Base-by-base conservation (phyloP, 2,888 invertebrate genomes). In the Aspidiotus destructor region DNA sequence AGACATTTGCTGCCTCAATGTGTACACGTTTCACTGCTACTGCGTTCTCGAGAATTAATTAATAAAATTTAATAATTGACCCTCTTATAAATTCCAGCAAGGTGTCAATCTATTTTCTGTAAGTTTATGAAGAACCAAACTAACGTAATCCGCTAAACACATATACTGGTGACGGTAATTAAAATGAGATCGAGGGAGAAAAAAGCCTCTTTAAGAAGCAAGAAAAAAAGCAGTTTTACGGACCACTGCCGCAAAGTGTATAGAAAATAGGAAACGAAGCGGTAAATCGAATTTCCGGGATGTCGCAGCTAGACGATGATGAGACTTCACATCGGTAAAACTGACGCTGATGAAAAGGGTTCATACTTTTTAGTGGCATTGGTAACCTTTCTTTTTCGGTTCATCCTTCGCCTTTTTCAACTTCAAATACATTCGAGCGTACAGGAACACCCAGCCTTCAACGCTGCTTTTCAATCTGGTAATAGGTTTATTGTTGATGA, bases 261-360 rank as follows among this genome's bases (percentile, higher is more conserved):
- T 41, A 54, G 63, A 63, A 63, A 63, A 63, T 63, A 63, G 63
- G 63, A 63, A 63, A 63, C 63, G 63, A 54, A 54, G 63, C 63
- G 63, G 54, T 63, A 63, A 63, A 63, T 63, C 63, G 63, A 63
- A 63, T 63, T 63, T 63, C 63, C 63, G 41, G 54, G 41, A 63
- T 63, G 63, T 63, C 63, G 63, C 63, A 63, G 63, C 63, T 63
- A 63, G 63, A 53, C 63, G 63, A 63, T 63, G 63, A 63, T 63
- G 63, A 63, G 63, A 55, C 63, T 54, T 63, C 54, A 55, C 54
- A 63, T 63, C 54, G 63, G 63, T 54, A 54, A 63, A 63, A 63
- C 63, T 63, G 63, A 63, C 63, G 63, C 63, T 63, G 63, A 63
- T 63, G 63, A 63, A 63, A 63, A 63, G 63, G 63, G 63, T 63